phyloP scores from a whole-genome alignment of 2,113 vertebrate species.

The Bolborhynchus lineola region DNA sequence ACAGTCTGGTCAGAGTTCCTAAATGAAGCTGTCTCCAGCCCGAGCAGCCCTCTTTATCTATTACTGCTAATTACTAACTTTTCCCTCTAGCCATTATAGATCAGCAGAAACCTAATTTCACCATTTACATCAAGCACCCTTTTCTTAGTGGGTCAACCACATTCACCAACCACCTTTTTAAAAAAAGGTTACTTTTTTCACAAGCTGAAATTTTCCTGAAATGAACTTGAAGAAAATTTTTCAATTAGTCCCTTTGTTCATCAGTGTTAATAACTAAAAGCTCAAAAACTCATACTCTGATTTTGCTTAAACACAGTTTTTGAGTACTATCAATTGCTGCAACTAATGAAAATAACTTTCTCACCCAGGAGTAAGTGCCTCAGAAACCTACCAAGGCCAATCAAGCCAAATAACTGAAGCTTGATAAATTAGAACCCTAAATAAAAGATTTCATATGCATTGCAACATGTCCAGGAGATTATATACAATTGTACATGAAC shows the following conservation, averaged over 20 bases:
- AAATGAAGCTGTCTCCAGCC: not conserved
- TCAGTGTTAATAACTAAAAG: not conserved
- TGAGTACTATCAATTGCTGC: not conserved
- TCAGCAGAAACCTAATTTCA: not conserved
- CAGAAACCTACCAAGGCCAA: not conserved
- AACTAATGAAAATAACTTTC: not conserved
- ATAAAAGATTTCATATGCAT: not conserved
- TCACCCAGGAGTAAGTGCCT: not conserved
- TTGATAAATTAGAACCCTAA: not conserved
- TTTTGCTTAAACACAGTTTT: not conserved
- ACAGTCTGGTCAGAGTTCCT: not conserved
- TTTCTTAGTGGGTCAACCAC: not conserved
- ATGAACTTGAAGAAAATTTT: not conserved
- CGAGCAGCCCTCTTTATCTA: not conserved
- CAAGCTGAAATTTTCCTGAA: not conserved
- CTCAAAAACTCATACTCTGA: not conserved
- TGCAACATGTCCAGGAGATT: not conserved
- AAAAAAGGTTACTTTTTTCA: not conserved
- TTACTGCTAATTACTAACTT: not conserved
- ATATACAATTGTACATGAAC: not conserved
- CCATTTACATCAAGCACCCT: not conserved
- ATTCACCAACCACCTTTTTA: not conserved
- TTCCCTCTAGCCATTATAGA: not conserved
- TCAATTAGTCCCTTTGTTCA: not conserved
- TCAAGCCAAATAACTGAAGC: not conserved